Percentiles rank a stretch among this genome's conserved stretches.
phyloP scores from a whole-genome alignment of 2,797 vertebrate genomes.

The Poeciliopsis paucimaculata region DNA sequence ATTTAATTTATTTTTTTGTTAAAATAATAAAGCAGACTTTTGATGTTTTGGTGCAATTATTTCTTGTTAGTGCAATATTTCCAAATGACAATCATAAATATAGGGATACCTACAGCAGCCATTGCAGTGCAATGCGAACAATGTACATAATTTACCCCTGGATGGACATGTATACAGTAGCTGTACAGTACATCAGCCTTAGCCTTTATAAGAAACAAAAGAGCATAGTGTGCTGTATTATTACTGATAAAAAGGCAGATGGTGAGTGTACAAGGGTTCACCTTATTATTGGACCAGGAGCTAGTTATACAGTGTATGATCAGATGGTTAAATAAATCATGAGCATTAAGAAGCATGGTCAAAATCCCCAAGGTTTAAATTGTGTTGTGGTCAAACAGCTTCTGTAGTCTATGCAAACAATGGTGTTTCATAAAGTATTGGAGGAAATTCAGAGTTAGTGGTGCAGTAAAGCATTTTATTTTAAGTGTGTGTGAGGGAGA shows the following conservation, averaged over 20 bases:
- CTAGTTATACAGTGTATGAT: slow-evolving; percentile 53
- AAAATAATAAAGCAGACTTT: not conserved
- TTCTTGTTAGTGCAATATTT: not conserved
- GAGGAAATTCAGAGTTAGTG: slow-evolving; percentile 16
- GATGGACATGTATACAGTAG: not conserved
- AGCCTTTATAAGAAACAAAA: slow-evolving; percentile 35
- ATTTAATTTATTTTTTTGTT: no score
- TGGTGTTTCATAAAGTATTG: slow-evolving; percentile 34
- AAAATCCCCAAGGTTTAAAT: slow-evolving; percentile 54
- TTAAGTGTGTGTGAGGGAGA: not conserved
- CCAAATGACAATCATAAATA: not conserved
- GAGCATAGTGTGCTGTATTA: slow-evolving; percentile 50
- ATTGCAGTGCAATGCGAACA: not conserved
- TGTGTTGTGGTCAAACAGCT: slow-evolving; percentile 43
- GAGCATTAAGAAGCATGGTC: slow-evolving; percentile 60
- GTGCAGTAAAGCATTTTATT: slow-evolving; percentile 15
- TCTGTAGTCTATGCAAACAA: slow-evolving; percentile 59
- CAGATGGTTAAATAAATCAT: slow-evolving; percentile 72
- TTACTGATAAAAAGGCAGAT: slow-evolving; percentile 63
- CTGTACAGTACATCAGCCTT: slow-evolving; percentile 20
- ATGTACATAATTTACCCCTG: slow-evolving; percentile 2
- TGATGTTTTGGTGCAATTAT: not conserved
- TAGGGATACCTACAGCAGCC: not conserved
- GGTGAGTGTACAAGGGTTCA: slow-evolving; percentile 54
- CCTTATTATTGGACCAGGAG: slow-evolving; percentile 53